Conservation (phyloP, 2,113 vertebrate genomes). For the Cinclus cinclus region DNA sequence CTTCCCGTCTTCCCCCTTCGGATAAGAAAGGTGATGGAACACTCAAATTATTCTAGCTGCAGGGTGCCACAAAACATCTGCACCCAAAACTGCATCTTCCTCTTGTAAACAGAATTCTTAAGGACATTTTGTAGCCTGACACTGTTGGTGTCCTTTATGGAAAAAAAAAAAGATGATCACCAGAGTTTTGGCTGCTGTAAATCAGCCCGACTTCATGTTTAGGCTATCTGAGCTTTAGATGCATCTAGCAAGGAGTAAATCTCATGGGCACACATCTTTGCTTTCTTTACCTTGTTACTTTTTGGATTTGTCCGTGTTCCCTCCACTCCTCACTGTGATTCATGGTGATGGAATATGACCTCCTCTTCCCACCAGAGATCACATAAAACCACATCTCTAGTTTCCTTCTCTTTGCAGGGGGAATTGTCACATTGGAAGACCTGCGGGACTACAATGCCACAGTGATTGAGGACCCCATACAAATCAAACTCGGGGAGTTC, state of each 20-base stretch:
- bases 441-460: conserved; percentile 78
- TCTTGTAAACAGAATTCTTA: neutral
- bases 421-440: conserved; percentile 87
- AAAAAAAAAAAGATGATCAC: neutral
- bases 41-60: neutral
- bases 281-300: neutral
- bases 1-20: neutral
- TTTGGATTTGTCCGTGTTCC: neutral
- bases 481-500: conserved; percentile 76
- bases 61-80: neutral
- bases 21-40: neutral
- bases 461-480: conserved; percentile 80
- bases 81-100: neutral
- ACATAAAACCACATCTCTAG: neutral
- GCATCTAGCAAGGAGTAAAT: neutral
- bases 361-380: neutral
- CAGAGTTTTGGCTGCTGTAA: neutral
- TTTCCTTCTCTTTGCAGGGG: conserved; percentile 77
- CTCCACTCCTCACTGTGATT: neutral
- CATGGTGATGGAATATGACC: neutral
- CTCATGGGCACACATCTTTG: neutral
- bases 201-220: neutral
- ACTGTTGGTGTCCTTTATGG: neutral
- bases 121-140: neutral
- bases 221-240: neutral